These are phyloP conservation scores for Phylloscopus trochilus DNA, from an alignment of 2,113 vertebrate genomes.

Conservation along the genomic window DNA sequence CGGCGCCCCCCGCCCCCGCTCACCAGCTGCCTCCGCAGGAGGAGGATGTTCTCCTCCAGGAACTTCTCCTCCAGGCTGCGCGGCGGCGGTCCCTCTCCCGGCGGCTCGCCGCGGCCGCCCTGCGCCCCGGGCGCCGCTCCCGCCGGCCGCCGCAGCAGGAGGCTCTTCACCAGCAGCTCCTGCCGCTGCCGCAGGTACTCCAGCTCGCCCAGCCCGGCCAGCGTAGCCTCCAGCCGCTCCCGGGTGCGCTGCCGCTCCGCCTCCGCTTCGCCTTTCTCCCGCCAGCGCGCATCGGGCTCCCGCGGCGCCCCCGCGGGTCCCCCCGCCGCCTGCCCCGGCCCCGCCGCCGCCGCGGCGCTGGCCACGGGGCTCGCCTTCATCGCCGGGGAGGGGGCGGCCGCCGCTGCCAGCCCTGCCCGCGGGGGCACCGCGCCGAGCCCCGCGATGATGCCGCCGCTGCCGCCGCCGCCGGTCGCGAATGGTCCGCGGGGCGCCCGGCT, in stretches of 20 bases:
- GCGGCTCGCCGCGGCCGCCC: conserved; percentile 18
- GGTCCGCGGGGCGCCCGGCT: not conserved
- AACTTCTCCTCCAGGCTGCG: conserved; percentile 86
- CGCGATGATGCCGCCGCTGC: no score
- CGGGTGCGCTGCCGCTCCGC: not conserved
- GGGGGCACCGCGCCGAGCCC: no score
- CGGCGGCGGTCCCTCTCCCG: conserved; percentile 54
- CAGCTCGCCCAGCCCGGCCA: not conserved
- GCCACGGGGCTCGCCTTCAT: no score
- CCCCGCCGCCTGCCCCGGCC: no score
- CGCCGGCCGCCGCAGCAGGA: conserved; percentile 66
- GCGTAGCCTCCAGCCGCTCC: not conserved
- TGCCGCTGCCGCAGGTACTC: not conserved
- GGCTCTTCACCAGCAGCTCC: conserved; percentile 5
- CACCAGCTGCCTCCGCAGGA: conserved; percentile 90
- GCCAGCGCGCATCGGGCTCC: no score
- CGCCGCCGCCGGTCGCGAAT: no score
- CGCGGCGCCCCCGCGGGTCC: no score
- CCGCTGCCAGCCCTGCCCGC: no score
- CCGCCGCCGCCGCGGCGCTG: no score
- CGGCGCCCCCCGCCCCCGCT: not conserved
- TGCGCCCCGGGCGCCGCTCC: not conserved
- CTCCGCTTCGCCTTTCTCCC: not conserved
- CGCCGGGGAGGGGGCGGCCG: no score
- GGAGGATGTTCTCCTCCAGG: conserved; percentile 88